These are phyloP conservation scores for Nasonia vitripennis DNA, from an alignment of 1,140 invertebrate species.

Conservation along the genomic window DNA sequence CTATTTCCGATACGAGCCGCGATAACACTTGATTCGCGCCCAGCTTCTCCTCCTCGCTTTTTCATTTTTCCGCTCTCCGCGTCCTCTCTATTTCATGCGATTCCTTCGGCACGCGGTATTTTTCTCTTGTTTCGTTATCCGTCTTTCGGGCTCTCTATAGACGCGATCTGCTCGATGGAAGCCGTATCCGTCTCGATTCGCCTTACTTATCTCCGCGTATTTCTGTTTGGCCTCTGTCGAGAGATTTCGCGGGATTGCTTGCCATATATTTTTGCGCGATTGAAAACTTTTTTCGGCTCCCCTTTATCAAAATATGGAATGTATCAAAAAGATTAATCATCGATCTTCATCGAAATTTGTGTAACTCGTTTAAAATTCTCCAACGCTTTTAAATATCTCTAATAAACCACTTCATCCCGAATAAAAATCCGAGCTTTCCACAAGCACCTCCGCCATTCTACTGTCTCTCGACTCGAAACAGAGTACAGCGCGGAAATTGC, in stretches of 20 bases:
- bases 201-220: not conserved
- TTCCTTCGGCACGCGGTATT: not conserved
- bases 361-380: no score
- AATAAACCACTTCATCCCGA: no score
- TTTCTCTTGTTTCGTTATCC: constrained; percentile 23
- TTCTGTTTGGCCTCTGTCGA: not conserved
- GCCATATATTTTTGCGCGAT: not conserved
- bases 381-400: no score
- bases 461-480: no score
- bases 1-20: constrained; percentile 32
- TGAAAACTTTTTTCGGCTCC: not conserved
- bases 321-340: no score
- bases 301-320: not conserved
- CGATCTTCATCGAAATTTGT: no score
- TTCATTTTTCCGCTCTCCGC: constrained; percentile 16
- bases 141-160: constrained; percentile 1
- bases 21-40: constrained; percentile 36
- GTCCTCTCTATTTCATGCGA: constrained; percentile 25
- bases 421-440: no score
- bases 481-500: not conserved
- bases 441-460: not conserved
- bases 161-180: not conserved
- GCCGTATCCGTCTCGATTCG: not conserved
- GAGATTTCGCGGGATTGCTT: not conserved
- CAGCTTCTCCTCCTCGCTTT: not conserved